phyloP scores from a whole-genome alignment of 2,888 invertebrate species.

The Trichogramma dendrolimi region DNA sequence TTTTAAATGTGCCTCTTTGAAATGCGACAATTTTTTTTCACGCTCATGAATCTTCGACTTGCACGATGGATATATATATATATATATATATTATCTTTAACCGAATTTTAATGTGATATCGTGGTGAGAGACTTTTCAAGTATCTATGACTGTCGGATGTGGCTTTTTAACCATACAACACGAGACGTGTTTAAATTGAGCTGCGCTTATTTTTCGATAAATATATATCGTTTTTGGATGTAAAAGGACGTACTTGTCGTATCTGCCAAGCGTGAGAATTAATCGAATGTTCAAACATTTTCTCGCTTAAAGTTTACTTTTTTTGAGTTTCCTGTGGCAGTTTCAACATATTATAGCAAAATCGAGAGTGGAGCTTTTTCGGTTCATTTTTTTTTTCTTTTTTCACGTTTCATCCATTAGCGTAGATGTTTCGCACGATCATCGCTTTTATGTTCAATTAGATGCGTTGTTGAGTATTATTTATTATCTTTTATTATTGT shows the following conservation, averaged over 20 bases:
- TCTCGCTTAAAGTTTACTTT: conserved; percentile 3
- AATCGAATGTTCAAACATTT: not conserved
- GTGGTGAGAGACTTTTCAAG: not conserved
- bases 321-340: conserved; percentile 16
- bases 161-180: no score
- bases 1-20: not conserved
- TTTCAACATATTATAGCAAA: conserved; percentile 8
- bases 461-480: conserved; percentile 12
- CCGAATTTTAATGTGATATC: no score
- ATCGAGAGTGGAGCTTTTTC: conserved; percentile 9
- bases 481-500: conserved; percentile 26
- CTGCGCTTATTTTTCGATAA: no score
- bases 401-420: conserved; percentile 7
- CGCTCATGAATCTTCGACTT: no score
- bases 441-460: conserved; percentile 1
- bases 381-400: not conserved
- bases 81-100: not conserved
- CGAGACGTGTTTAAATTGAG: no score
- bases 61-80: conserved; percentile 4
- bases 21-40: no score
- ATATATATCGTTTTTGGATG: not conserved
- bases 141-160: conserved; percentile 14
- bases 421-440: conserved; percentile 1
- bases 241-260: conserved; percentile 13
- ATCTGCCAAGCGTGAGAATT: conserved; percentile 15